Percentiles rank a stretch among this genome's conserved stretches.
Conservation (phyloP, 2,888 invertebrate species). For the Nomada fucata region DNA sequence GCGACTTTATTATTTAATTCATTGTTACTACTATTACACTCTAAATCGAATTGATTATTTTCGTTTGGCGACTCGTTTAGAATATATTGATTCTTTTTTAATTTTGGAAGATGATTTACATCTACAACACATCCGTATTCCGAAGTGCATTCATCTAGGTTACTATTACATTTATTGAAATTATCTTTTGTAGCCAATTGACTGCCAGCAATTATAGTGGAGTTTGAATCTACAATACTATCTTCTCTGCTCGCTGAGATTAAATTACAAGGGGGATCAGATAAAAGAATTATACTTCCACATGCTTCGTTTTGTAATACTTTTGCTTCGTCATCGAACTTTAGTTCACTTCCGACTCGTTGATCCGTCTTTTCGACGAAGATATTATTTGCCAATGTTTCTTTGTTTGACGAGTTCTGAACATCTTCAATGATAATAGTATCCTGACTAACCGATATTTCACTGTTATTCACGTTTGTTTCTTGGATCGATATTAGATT, state of each 20-base stretch:
- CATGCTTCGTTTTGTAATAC: conserved; percentile 23
- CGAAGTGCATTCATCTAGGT: conserved; percentile 34
- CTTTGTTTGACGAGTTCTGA: conserved; percentile 11
- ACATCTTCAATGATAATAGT: conserved; percentile 18
- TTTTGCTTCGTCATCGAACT: conserved; percentile 15
- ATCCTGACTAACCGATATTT: conserved; percentile 26
- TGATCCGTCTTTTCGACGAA: conserved; percentile 15
- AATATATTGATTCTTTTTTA: background rate
- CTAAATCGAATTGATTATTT: background rate
- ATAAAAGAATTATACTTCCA: conserved; percentile 54
- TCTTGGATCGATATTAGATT: conserved; percentile 38
- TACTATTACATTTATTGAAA: background rate
- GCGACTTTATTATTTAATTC: conserved; percentile 7
- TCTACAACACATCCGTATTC: conserved; percentile 48
- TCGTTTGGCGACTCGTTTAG: background rate
- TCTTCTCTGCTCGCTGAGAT: background rate
- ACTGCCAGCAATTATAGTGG: conserved; percentile 7
- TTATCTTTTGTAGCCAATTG: conserved; percentile 3
- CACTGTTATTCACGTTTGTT: conserved; percentile 34
- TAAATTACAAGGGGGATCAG: conserved; percentile 15
- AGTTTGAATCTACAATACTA: conserved; percentile 10
- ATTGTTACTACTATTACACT: background rate
- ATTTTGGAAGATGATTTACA: conserved; percentile 16
- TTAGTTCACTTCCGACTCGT: conserved; percentile 17
- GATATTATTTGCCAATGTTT: conserved; percentile 24